Percentiles rank a stretch among this genome's conserved stretches.
Conservation (phyloP, 2,113 vertebrate species). For the Scartelaos histophorus region DNA sequence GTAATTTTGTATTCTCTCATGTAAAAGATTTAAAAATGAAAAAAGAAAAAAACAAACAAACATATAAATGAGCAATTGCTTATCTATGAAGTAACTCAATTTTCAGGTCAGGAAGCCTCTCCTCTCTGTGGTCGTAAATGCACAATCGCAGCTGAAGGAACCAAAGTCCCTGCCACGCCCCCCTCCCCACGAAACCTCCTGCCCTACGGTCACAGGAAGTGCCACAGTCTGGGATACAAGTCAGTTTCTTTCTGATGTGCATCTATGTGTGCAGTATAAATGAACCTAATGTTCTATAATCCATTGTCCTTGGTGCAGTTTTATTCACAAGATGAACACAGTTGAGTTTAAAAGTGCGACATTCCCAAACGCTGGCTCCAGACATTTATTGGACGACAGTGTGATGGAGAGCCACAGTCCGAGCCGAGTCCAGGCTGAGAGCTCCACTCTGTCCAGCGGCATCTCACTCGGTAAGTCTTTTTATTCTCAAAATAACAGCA, state of each 20-base stretch:
- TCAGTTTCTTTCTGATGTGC: slow-evolving; percentile 68
- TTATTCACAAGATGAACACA: slow-evolving; percentile 98
- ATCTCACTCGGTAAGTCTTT: slow-evolving; percentile 88
- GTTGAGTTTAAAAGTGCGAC: slow-evolving; percentile 97
- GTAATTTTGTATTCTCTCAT: no score
- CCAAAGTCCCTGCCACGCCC: slow-evolving; percentile 86
- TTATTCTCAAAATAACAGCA: not conserved
- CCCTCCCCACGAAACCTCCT: slow-evolving; percentile 93
- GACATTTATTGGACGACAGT: slow-evolving; percentile 95
- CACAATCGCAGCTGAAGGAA: slow-evolving; percentile 79
- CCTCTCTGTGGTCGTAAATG: slow-evolving; percentile 87
- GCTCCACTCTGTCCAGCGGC: slow-evolving; percentile 94
- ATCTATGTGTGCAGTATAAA: not conserved
- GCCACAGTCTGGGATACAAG: slow-evolving; percentile 98
- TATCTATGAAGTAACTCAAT: not conserved
- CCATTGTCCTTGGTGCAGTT: slow-evolving; percentile 69
- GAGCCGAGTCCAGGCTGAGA: slow-evolving; percentile 89
- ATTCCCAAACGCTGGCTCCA: slow-evolving; percentile 93
- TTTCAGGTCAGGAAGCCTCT: slow-evolving; percentile 87
- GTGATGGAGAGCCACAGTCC: slow-evolving; percentile 95
- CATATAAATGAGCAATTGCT: no score
- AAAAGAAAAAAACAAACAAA: no score
- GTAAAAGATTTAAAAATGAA: no score
- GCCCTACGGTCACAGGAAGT: slow-evolving; percentile 93
- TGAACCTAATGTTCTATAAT: not conserved